These are phyloP conservation scores for Drosophila obscura DNA, from an alignment of 1,140 invertebrate species.

Conservation along the genomic window DNA sequence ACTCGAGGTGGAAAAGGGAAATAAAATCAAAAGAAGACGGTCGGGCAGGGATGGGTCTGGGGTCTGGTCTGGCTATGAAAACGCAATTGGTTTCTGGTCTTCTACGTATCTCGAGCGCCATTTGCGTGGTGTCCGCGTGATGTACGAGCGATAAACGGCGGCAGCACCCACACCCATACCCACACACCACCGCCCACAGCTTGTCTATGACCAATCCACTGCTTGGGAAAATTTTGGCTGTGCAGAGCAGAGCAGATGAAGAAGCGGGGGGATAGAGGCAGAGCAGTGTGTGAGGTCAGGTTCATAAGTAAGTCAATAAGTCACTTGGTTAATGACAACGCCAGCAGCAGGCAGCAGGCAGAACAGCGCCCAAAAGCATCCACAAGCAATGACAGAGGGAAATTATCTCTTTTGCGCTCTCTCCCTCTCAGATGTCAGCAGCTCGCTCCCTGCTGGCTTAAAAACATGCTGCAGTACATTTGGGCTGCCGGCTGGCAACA, in stretches of 20 bases:
- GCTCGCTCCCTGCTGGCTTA: constrained; percentile 13
- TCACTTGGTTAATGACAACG: constrained; percentile 75
- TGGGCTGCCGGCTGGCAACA: too few relatives aligned
- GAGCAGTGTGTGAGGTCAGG: constrained; percentile 70
- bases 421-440: neutral
- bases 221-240: constrained; percentile 16
- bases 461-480: too few relatives aligned
- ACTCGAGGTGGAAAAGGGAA: constrained; percentile 3
- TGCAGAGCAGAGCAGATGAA: neutral
- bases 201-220: constrained; percentile 1
- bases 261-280: too few relatives aligned
- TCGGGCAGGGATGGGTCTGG: neutral
- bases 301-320: constrained; percentile 81
- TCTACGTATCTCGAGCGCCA: constrained; percentile 38
- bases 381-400: constrained; percentile 21
- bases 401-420: constrained; percentile 26
- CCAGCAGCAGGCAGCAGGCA: constrained; percentile 18
- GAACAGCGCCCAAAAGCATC: constrained; percentile 1
- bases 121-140: constrained; percentile 54
- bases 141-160: constrained; percentile 55
- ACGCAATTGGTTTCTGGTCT: constrained; percentile 57
- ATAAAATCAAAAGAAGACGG: constrained; percentile 10
- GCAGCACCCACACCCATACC: neutral
- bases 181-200: neutral
- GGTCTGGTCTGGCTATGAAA: constrained; percentile 56